Percentiles rank a stretch among this genome's conserved stretches.
These are phyloP conservation scores for Brevimyrus niger DNA, from an alignment of 2,113 vertebrate genomes.

Conservation along the genomic window DNA sequence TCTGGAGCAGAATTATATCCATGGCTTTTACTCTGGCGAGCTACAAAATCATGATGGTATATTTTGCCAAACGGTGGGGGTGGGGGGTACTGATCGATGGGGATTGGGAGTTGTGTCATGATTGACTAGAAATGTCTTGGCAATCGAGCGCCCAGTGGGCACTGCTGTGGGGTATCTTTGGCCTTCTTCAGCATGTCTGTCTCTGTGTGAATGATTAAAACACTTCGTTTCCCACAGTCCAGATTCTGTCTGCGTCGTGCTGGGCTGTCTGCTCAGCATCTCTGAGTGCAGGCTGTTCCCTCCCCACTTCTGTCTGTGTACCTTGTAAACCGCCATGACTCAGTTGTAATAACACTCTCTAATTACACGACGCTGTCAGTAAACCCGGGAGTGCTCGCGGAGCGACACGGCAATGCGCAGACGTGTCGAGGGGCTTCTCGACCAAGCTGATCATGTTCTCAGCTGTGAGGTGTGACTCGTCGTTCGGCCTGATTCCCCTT, in stretches of 20 bases:
- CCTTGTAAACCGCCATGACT: not conserved
- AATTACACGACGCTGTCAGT: not conserved
- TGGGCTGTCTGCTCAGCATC: not conserved
- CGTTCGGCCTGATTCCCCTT: not conserved
- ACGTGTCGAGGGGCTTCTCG: not conserved
- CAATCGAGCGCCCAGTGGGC: not conserved
- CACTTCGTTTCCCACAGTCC: not conserved
- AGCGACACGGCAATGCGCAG: not conserved
- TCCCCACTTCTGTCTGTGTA: not conserved
- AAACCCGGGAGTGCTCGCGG: not conserved
- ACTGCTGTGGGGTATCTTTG: not conserved
- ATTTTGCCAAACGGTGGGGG: not conserved
- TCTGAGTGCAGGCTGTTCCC: not conserved
- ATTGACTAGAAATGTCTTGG: not conserved
- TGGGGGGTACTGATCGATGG: not conserved
- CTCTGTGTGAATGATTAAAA: not conserved
- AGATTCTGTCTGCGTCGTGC: not conserved
- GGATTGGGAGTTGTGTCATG: not conserved
- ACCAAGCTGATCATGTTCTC: not conserved
- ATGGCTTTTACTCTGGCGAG: not conserved
- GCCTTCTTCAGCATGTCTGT: not conserved
- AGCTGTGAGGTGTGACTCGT: not conserved
- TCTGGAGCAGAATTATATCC: not conserved
- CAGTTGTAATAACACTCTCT: not conserved
- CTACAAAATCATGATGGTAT: not conserved